phyloP scores from a whole-genome alignment of 2,888 invertebrate genomes.

The Lithophane leautieri region DNA sequence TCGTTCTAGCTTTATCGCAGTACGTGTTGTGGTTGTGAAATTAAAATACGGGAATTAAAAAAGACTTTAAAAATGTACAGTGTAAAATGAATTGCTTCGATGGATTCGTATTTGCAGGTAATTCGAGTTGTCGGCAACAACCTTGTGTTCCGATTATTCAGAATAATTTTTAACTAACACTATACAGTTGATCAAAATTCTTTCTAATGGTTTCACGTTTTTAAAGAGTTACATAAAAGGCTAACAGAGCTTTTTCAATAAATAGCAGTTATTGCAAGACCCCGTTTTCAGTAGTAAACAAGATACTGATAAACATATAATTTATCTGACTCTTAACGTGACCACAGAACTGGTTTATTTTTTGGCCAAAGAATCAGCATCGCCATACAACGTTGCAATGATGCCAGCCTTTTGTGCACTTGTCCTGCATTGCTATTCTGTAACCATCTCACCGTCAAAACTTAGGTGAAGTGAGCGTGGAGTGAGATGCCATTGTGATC shows the following conservation, averaged over 20 bases:
- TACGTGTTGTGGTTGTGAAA: neutral
- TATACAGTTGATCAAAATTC: neutral
- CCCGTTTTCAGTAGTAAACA: neutral
- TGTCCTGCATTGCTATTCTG: too few relatives aligned
- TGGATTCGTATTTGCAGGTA: neutral
- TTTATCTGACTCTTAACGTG: too few relatives aligned
- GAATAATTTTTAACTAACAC: too few relatives aligned
- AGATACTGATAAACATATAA: neutral
- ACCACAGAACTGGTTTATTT: too few relatives aligned
- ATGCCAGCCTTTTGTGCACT: too few relatives aligned
- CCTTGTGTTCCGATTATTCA: neutral
- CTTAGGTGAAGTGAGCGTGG: too few relatives aligned
- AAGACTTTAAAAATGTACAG: neutral
- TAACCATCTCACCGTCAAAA: too few relatives aligned
- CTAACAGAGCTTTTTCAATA: too few relatives aligned
- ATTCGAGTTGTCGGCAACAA: neutral
- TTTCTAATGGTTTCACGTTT: neutral
- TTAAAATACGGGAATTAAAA: neutral
- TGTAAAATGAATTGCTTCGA: neutral
- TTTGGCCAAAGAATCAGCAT: too few relatives aligned
- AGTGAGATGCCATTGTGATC: too few relatives aligned
- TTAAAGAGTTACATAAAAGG: neutral
- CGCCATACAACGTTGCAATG: too few relatives aligned
- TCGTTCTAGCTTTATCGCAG: neutral
- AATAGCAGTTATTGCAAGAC: too few relatives aligned